Conservation (phyloP, 2,888 invertebrate genomes). For the Tetranychus truncatus region DNA sequence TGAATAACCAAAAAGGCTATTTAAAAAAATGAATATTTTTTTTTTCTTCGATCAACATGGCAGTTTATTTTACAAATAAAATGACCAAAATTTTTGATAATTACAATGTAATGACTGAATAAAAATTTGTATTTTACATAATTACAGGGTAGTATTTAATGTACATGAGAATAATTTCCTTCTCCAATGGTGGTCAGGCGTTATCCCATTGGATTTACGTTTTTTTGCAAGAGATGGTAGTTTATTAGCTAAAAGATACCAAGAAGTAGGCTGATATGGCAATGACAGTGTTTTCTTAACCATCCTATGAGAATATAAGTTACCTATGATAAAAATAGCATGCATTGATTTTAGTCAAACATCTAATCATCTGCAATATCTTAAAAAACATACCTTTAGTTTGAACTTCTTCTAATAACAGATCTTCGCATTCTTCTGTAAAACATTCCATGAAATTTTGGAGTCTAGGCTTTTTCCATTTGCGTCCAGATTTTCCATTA, state of each 20-base stretch:
- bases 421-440: neutral
- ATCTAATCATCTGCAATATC: neutral
- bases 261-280: neutral
- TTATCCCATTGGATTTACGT: neutral
- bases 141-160: neutral
- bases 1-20: too few relatives aligned
- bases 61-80: too few relatives aligned
- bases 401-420: neutral
- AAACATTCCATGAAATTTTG: neutral
- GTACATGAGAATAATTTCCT: neutral
- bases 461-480: neutral
- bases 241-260: neutral
- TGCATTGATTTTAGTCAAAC: neutral
- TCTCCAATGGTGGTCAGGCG: neutral
- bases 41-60: too few relatives aligned
- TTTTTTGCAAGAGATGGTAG: neutral
- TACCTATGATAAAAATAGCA: neutral
- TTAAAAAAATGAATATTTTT: too few relatives aligned
- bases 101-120: too few relatives aligned
- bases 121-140: neutral
- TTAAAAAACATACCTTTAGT: neutral
- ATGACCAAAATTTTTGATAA: too few relatives aligned
- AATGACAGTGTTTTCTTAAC: neutral
- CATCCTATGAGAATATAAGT: neutral
- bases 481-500: neutral